These are phyloP conservation scores for Amphipyra berbera DNA, from an alignment of 2,888 invertebrate genomes.

Conservation along the genomic window DNA sequence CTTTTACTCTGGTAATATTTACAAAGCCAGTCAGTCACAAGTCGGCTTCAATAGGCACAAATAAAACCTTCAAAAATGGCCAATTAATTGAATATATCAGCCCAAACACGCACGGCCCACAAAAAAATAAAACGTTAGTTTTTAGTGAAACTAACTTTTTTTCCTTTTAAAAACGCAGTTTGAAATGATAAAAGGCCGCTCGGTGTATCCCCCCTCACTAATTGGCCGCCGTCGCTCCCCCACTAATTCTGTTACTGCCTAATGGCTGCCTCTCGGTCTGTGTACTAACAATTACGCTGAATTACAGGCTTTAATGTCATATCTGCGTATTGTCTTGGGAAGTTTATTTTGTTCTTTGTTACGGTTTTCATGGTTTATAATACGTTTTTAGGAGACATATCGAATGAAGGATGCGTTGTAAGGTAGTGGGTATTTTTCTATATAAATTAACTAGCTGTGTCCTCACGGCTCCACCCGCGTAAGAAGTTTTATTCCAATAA, in stretches of 20 bases:
- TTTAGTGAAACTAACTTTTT: constrained; percentile 11
- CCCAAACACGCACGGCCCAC: background rate
- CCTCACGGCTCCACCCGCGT: too few species aligned
- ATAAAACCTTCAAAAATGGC: constrained; percentile 17
- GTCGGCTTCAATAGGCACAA: background rate
- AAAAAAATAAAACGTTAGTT: background rate
- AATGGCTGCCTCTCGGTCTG: constrained; percentile 72
- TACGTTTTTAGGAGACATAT: background rate
- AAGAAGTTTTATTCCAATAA: too few species aligned
- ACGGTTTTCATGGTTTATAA: background rate
- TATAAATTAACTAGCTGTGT: too few species aligned
- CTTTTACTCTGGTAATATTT: constrained; percentile 9
- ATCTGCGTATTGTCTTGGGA: constrained; percentile 41
- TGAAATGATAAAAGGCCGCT: constrained; percentile 38
- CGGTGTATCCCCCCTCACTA: constrained; percentile 44
- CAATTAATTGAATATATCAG: constrained; percentile 29
- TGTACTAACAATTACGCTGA: constrained; percentile 69
- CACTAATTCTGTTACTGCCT: constrained; percentile 73
- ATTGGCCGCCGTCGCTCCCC: constrained; percentile 62
- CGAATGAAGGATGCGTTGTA: too few species aligned
- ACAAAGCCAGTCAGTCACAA: constrained; percentile 1
- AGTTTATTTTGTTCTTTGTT: constrained; percentile 32
- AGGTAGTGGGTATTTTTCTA: too few species aligned
- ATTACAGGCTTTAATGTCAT: constrained; percentile 50
- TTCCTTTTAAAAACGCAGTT: constrained; percentile 30